Evolutionary conservation across 2,888 invertebrate genomes (phyloP).

Genomic region (Urechis unicinctus): DNA sequence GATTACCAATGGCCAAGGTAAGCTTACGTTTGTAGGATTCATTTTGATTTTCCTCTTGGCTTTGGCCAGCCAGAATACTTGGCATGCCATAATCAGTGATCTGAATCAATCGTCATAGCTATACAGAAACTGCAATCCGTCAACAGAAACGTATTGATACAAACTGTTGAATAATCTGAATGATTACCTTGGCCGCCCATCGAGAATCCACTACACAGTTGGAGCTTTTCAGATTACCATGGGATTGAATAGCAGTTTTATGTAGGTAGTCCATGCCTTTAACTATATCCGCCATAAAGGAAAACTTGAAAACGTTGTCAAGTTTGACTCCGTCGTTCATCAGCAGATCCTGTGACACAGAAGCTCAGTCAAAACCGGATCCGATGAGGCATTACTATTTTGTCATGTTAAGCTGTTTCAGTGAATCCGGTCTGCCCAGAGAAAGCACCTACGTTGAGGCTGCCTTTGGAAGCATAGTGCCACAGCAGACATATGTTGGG

Average conservation of each 20-base stretch:
- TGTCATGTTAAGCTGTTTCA: no score
- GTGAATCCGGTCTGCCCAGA: no score
- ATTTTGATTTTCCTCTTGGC: constrained; percentile 44
- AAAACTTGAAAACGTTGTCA: constrained; percentile 42
- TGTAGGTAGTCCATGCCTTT: constrained; percentile 44
- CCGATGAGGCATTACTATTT: no score
- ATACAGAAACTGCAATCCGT: not conserved
- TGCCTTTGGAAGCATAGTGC: constrained; percentile 75
- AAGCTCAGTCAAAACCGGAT: no score
- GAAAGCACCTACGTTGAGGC: constrained; percentile 52
- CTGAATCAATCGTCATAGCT: constrained; percentile 57
- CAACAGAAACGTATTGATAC: not conserved
- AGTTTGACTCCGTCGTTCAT: constrained; percentile 42
- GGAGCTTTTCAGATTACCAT: constrained; percentile 44
- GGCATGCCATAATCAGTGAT: constrained; percentile 80
- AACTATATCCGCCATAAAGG: constrained; percentile 40
- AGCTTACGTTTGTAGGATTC: constrained; percentile 19
- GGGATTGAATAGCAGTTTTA: constrained; percentile 36
- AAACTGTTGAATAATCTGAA: not conserved
- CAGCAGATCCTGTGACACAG: constrained; percentile 42
- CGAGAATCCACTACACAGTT: constrained; percentile 46
- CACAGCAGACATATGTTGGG: constrained; percentile 70
- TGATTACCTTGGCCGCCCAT: constrained; percentile 31
- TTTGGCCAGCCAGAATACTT: constrained; percentile 52
- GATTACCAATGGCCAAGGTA: not conserved